These are phyloP conservation scores for Pterostichus madidus DNA, from an alignment of 2,888 invertebrate species.

Conservation along the genomic window DNA sequence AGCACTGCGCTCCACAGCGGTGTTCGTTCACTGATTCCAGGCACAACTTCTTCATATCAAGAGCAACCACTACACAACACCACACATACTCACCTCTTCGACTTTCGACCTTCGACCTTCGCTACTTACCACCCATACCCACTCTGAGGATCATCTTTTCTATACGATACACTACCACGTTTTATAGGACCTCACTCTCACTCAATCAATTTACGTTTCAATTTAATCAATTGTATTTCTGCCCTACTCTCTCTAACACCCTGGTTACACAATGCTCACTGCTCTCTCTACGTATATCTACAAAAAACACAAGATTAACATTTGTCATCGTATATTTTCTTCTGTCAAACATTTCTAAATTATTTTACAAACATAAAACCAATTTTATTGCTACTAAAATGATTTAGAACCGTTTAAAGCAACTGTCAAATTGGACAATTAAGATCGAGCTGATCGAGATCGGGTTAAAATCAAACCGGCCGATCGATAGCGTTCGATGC, in stretches of 20 bases:
- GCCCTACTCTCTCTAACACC: not conserved
- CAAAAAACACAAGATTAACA: too few species aligned
- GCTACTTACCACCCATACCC: not conserved
- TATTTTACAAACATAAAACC: too few species aligned
- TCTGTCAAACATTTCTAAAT: too few species aligned
- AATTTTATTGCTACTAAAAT: too few species aligned
- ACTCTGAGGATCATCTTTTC: slow-evolving; percentile 26
- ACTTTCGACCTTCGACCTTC: not conserved
- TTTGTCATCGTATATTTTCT: not conserved
- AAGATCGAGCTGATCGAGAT: too few species aligned
- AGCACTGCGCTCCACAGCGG: slow-evolving; percentile 10
- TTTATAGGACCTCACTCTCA: slow-evolving; percentile 16
- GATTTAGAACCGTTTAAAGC: too few species aligned
- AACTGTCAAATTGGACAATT: too few species aligned
- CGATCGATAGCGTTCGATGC: too few species aligned
- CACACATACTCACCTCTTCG: not conserved
- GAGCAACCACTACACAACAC: slow-evolving; percentile 1
- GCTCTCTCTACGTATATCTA: not conserved
- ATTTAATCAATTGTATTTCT: slow-evolving; percentile 1
- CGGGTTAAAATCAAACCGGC: too few species aligned
- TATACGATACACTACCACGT: slow-evolving; percentile 30
- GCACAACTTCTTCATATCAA: slow-evolving; percentile 76
- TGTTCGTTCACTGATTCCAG: slow-evolving; percentile 69
- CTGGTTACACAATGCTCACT: not conserved
- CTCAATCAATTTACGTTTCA: too few species aligned